Percentiles rank a stretch among this genome's conserved stretches.
phyloP scores from a whole-genome alignment of 1,140 invertebrate species.

The Belonocnema kinseyi region DNA sequence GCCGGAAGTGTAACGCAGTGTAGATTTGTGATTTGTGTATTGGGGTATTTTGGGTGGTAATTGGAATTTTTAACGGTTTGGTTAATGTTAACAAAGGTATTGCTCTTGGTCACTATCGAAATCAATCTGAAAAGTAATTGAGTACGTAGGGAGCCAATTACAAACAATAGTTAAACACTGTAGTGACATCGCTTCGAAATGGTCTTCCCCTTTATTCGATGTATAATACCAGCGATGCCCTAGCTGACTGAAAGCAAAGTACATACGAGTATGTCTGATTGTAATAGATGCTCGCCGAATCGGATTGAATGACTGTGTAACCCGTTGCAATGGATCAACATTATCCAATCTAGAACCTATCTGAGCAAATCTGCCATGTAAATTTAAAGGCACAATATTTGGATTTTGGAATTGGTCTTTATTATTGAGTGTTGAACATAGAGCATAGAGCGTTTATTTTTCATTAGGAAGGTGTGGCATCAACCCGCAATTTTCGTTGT shows the following conservation, averaged over 20 bases:
- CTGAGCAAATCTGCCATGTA: too few relatives aligned
- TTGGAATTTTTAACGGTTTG: neutral
- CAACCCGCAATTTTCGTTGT: too few relatives aligned
- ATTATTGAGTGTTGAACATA: too few relatives aligned
- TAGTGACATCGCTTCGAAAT: conserved; percentile 39
- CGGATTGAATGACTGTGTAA: conserved; percentile 51
- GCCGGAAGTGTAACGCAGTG: too few relatives aligned
- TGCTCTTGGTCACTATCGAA: neutral
- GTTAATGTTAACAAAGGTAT: neutral
- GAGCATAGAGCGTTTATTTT: too few relatives aligned
- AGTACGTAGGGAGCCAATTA: conserved; percentile 52
- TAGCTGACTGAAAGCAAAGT: neutral
- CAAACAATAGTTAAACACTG: conserved; percentile 47
- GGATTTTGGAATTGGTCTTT: too few relatives aligned
- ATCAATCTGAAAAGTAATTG: conserved; percentile 51
- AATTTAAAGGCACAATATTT: too few relatives aligned
- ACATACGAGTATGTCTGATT: neutral
- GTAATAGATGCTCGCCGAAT: conserved; percentile 38
- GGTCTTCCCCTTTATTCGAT: conserved; percentile 41
- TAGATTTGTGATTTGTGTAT: neutral
- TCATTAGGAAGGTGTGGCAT: too few relatives aligned
- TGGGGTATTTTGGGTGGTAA: neutral
- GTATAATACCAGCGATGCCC: neutral
- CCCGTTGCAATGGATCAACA: conserved; percentile 53
- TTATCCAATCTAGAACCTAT: conserved; percentile 46